Evolutionary conservation across 2,113 vertebrate species (phyloP).

Genomic region (Spermophilus dauricus): DNA sequence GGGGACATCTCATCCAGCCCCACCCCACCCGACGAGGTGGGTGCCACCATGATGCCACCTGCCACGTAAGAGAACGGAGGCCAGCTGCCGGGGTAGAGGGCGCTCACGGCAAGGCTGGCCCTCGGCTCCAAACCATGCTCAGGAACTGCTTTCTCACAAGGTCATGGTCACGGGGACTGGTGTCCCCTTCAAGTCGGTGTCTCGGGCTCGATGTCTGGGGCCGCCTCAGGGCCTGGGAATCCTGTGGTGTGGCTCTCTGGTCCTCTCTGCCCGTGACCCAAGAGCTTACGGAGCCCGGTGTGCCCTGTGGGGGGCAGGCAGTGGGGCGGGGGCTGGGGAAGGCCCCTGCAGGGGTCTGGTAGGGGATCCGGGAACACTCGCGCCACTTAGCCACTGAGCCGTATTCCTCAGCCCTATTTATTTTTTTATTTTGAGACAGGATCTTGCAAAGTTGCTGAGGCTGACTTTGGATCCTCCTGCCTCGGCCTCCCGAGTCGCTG

Average conservation of each 20-base stretch:
- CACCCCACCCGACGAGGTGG: neutral
- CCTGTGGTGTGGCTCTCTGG: accelerated
- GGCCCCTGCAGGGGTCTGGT: neutral
- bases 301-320: too few relatives aligned
- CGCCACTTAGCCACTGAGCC: too few relatives aligned
- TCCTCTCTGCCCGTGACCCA: too few relatives aligned
- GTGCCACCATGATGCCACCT: too few relatives aligned
- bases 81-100: neutral
- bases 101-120: neutral
- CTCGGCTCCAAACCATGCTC: neutral
- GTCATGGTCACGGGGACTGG: neutral
- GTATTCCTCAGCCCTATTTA: too few relatives aligned
- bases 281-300: too few relatives aligned
- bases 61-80: too few relatives aligned
- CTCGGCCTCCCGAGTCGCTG: too few relatives aligned
- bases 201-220: neutral
- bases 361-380: neutral
- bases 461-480: too few relatives aligned
- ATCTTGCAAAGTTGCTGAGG: too few relatives aligned
- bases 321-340: neutral
- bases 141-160: neutral
- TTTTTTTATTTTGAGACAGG: too few relatives aligned
- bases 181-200: neutral
- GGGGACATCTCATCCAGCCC: neutral
- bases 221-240: neutral